These are phyloP conservation scores for Acrobeloides nanus DNA, from an alignment of 2,888 invertebrate genomes.

Conservation along the genomic window DNA sequence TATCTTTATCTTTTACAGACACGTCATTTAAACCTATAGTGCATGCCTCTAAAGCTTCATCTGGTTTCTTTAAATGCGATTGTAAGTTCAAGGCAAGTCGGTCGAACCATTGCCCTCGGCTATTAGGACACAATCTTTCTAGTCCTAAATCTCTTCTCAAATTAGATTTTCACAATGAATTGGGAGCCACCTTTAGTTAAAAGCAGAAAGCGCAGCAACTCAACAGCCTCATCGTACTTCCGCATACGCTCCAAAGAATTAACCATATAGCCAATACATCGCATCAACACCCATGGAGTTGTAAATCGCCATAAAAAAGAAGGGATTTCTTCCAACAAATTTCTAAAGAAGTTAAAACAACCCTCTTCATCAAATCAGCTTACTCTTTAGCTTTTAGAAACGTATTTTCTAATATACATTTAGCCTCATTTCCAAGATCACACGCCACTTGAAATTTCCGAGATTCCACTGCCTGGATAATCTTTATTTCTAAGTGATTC, in stretches of 20 bases:
- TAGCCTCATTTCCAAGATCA: neutral
- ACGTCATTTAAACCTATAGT: slow-evolving; percentile 9
- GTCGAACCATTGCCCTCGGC: slow-evolving; percentile 60
- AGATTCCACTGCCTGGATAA: no score
- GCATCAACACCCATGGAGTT: slow-evolving; percentile 58
- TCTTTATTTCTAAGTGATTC: no score
- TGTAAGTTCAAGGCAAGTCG: slow-evolving; percentile 63
- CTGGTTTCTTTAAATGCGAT: slow-evolving; percentile 56
- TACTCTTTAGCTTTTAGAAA: no score
- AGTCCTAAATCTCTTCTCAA: slow-evolving; percentile 15
- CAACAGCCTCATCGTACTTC: slow-evolving; percentile 59
- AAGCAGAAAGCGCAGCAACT: slow-evolving; percentile 60
- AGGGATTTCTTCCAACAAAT: slow-evolving; percentile 54
- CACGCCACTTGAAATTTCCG: neutral
- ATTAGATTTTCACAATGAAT: neutral
- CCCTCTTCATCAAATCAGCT: no score
- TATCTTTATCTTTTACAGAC: slow-evolving; percentile 16
- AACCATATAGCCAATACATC: slow-evolving; percentile 56
- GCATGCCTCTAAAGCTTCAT: slow-evolving; percentile 34
- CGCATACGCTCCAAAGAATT: slow-evolving; percentile 58
- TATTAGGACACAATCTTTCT: slow-evolving; percentile 52
- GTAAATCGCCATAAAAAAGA: slow-evolving; percentile 63
- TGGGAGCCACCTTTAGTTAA: slow-evolving; percentile 54
- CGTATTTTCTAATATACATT: no score
- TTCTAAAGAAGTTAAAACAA: no score